phyloP scores from a whole-genome alignment of 2,888 invertebrate genomes.

The Euphydryas editha region DNA sequence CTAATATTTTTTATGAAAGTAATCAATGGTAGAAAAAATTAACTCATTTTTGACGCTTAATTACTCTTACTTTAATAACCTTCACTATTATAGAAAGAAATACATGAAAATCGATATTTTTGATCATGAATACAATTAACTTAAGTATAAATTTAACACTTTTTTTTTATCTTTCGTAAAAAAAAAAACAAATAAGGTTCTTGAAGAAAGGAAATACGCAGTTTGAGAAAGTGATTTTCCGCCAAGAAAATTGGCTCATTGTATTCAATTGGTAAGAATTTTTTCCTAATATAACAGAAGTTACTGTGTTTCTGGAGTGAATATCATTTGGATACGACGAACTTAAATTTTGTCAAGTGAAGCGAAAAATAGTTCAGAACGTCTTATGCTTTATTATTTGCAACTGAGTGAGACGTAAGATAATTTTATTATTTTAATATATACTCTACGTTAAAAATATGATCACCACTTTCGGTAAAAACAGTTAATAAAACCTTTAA shows the following conservation, averaged over 20 bases:
- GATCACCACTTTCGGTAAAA: too few species aligned
- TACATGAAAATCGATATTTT: too few species aligned
- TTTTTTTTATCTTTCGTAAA: neutral
- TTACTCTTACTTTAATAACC: too few species aligned
- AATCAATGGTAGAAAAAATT: too few species aligned
- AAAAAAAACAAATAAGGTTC: constrained; percentile 1
- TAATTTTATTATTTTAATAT: too few species aligned
- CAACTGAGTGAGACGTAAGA: neutral
- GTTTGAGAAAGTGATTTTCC: neutral
- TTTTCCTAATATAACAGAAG: constrained; percentile 1
- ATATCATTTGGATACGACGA: neutral
- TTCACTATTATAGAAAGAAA: too few species aligned
- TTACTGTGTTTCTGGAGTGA: neutral
- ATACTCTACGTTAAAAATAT: too few species aligned
- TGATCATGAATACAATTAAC: too few species aligned
- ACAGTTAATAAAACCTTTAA: too few species aligned
- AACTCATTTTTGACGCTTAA: too few species aligned
- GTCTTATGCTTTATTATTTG: neutral
- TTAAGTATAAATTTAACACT: too few species aligned
- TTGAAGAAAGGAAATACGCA: neutral
- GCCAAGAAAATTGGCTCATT: neutral
- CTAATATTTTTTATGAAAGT: too few species aligned
- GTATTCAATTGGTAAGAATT: neutral
- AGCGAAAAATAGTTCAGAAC: neutral
- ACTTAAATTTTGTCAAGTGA: neutral